Evolutionary conservation across 2,888 invertebrate species (phyloP), one percentile per base, ranked within the genome.

Genomic region (Agrilus mali): DNA sequence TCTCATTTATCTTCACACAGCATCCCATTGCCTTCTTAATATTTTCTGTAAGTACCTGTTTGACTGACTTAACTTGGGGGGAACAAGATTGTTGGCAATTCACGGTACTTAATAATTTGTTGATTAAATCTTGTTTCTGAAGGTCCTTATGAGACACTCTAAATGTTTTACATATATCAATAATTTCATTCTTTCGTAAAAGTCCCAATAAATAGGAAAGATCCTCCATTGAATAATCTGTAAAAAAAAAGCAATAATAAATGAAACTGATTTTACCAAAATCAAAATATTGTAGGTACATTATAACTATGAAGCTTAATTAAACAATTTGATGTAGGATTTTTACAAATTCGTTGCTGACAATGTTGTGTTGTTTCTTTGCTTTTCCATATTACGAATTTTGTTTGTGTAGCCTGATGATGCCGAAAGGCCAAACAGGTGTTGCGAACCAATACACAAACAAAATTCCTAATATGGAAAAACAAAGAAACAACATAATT

Each of bases 11-110:
- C 48, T 57, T 59, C 5, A 62, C 43, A 38, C 55, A 55, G 15
- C 45, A 45, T 13, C 61, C 62, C 50, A 64, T 47, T 49, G 53
- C 51, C 15, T 55, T 40, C 33, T 43, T 39, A 35, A 60, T 52
- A 34, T 50, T 48, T 10, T 57, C 52, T 43, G 50, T 47, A 16
- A 64, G 49, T 15, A 60, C 39, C 33, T 58, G 51, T 39, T 54
- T 53, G 4, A 54, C 50, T 10, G 49, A 52, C 49, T 54, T 58
- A n/a, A 42, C 34, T n/a, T 44, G 43, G 4, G 56, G 53, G 40
- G 63, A 48, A 27, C 5, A 27, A 10, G 60, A 59, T 5, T 46
- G 41, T 46, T 62, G 63, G 7, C 43, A 54, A 12, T 41, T 54
- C 15, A 54, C 53, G 47, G 48, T 51, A 38, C 46, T 48, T 22